Percentiles rank a stretch among this genome's conserved stretches.
These are phyloP conservation scores for Streptopelia turtur DNA, from an alignment of 2,797 vertebrate genomes.

Conservation along the genomic window DNA sequence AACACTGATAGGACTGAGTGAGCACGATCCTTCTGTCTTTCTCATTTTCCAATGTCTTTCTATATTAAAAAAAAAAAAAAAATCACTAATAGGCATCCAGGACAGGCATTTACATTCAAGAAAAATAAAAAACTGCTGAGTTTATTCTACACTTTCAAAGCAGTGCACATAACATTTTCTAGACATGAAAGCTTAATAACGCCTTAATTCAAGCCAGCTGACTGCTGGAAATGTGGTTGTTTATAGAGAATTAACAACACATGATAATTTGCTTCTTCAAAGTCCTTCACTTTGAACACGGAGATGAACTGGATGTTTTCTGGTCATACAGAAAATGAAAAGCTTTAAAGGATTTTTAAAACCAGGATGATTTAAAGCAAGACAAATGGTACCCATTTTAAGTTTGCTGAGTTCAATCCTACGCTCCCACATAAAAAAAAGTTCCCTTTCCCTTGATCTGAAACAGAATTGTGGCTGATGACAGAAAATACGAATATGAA, in stretches of 20 bases:
- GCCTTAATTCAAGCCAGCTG: slow-evolving; percentile 59
- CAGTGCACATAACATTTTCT: slow-evolving; percentile 31
- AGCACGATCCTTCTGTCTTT: fast-evolving
- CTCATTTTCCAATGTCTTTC: background rate
- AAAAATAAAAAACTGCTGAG: slow-evolving; percentile 4
- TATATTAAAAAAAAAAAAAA: background rate
- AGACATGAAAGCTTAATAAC: slow-evolving; percentile 26
- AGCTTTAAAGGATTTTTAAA: slow-evolving; percentile 34
- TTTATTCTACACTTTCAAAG: slow-evolving; percentile 26
- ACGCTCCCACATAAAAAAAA: slow-evolving; percentile 4
- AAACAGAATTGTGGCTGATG: slow-evolving; percentile 34
- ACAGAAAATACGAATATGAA: slow-evolving; percentile 25
- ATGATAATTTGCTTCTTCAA: slow-evolving; percentile 47
- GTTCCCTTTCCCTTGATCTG: background rate
- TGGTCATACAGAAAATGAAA: background rate
- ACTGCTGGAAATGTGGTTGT: slow-evolving; percentile 49
- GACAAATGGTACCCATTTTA: slow-evolving; percentile 24
- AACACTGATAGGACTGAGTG: background rate
- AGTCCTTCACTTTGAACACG: slow-evolving; percentile 50
- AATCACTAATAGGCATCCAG: background rate
- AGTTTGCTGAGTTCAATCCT: background rate
- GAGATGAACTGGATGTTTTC: slow-evolving; percentile 16
- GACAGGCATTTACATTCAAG: background rate
- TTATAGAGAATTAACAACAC: slow-evolving; percentile 57
- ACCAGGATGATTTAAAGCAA: background rate